These are phyloP conservation scores for Galaxea fascicularis DNA, from an alignment of 92 coral and sea anemone species.

Conservation along the genomic window DNA sequence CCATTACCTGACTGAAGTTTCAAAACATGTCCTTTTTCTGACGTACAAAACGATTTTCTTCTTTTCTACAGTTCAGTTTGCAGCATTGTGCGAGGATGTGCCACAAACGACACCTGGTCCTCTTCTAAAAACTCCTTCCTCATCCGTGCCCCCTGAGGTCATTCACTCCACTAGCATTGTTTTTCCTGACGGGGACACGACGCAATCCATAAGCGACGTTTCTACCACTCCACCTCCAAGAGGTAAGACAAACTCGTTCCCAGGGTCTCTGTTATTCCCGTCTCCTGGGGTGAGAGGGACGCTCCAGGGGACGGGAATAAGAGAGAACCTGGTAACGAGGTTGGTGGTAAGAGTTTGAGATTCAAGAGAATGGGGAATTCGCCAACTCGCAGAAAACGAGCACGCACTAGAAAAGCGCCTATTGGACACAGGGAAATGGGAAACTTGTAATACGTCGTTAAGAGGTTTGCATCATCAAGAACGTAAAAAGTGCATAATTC, in stretches of 20 bases:
- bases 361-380: too few species aligned
- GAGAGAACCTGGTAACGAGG: too few species aligned
- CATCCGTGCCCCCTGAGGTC: slow-evolving; percentile 24
- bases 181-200: slow-evolving; percentile 1
- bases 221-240: not conserved
- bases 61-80: slow-evolving; percentile 18
- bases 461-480: too few species aligned
- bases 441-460: too few species aligned
- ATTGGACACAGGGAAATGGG: too few species aligned
- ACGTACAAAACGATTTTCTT: not conserved
- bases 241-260: slow-evolving; percentile 12
- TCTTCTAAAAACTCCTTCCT: slow-evolving; percentile 17
- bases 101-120: slow-evolving; percentile 29
- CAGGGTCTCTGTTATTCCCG: not conserved
- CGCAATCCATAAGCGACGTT: not conserved
- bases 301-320: too few species aligned
- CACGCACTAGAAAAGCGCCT: too few species aligned
- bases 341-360: too few species aligned
- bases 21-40: not conserved
- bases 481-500: too few species aligned
- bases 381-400: too few species aligned
- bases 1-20: not conserved
- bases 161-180: slow-evolving; percentile 20
- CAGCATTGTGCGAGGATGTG: slow-evolving; percentile 43
- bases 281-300: too few species aligned